Evolutionary conservation across 1,140 invertebrate species (phyloP).

Genomic region (Macrobrachium rosenbergii): DNA sequence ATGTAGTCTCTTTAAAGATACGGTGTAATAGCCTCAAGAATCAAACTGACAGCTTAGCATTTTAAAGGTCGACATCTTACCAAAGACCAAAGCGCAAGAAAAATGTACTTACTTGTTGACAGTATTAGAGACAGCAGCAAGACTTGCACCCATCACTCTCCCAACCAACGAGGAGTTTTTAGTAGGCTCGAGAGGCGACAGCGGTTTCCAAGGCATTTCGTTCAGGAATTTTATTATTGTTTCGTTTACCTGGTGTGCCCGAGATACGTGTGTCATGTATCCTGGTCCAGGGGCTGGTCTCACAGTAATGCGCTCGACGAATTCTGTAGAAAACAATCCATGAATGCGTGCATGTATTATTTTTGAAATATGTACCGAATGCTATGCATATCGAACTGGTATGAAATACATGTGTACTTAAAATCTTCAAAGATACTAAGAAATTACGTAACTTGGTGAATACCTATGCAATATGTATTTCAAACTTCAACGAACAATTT

Average conservation of each 20-base stretch:
- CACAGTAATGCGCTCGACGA: constrained; percentile 57
- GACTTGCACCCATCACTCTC: constrained; percentile 56
- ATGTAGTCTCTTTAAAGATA: too few relatives aligned
- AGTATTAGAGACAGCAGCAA: constrained; percentile 46
- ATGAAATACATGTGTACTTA: neutral
- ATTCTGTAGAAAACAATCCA: constrained; percentile 12
- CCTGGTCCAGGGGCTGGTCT: constrained; percentile 35
- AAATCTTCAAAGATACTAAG: too few relatives aligned
- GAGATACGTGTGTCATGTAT: constrained; percentile 34
- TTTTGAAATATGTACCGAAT: neutral
- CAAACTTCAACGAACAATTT: too few relatives aligned
- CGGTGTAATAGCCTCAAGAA: neutral
- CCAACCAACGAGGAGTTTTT: constrained; percentile 38
- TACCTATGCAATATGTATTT: too few relatives aligned
- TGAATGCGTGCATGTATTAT: neutral
- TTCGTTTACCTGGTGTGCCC: constrained; percentile 51
- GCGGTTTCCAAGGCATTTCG: constrained; percentile 53
- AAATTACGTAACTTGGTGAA: too few relatives aligned
- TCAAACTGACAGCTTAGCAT: neutral
- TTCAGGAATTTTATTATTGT: constrained; percentile 31
- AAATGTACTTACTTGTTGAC: constrained; percentile 32
- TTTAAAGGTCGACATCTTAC: neutral
- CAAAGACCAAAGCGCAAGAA: neutral
- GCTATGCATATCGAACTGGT: neutral
- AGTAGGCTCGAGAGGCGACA: neutral